phyloP scores from a whole-genome alignment of 2,113 vertebrate genomes.

The Psittacula cyanocephala region DNA sequence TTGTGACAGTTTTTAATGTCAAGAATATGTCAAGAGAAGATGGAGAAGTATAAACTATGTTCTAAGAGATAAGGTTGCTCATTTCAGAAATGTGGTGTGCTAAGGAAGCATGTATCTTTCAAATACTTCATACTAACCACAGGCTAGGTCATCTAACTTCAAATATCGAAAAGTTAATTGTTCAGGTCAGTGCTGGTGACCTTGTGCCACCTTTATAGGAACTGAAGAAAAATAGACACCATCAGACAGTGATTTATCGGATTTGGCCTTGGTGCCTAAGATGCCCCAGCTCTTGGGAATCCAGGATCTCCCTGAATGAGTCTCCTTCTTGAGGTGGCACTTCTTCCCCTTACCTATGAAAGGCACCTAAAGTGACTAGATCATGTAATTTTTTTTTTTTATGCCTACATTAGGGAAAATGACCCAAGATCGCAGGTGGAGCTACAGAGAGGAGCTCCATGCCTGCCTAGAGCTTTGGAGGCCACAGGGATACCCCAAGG shows the following conservation, averaged over 20 bases:
- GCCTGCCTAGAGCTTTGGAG: background rate
- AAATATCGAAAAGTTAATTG: background rate
- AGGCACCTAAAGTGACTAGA: background rate
- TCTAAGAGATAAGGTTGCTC: background rate
- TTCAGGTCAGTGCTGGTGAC: background rate
- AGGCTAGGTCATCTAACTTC: background rate
- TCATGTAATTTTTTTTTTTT: background rate
- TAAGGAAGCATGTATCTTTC: background rate
- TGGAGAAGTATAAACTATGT: background rate
- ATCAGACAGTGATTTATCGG: background rate
- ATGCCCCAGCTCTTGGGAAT: background rate
- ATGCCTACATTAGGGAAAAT: background rate
- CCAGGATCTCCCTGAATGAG: background rate
- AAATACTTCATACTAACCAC: background rate
- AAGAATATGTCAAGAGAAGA: background rate
- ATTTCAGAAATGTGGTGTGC: background rate
- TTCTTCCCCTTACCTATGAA: background rate
- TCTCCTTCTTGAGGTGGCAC: background rate
- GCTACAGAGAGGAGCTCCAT: background rate
- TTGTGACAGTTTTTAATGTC: background rate
- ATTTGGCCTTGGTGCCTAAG: background rate
- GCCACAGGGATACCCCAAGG: background rate
- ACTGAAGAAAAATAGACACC: background rate
- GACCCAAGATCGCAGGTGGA: background rate
- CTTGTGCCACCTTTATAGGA: rapidly evolving